Percentiles rank a stretch among this genome's conserved stretches.
Evolutionary conservation across 2,113 vertebrate species (phyloP).

Genomic region (Athene cunicularia): DNA sequence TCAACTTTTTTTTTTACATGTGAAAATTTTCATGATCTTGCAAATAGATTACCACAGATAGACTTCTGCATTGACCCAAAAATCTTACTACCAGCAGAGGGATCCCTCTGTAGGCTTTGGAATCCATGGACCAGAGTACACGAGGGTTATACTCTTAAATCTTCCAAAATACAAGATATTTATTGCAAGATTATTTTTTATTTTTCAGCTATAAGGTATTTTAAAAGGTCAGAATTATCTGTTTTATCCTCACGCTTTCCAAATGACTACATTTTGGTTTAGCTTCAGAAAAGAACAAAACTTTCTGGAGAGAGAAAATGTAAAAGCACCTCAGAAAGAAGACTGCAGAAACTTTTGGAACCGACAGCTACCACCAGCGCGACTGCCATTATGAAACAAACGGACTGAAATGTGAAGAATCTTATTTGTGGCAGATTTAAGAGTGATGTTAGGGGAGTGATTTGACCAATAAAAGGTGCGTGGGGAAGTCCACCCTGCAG

Average conservation of each 20-base stretch:
- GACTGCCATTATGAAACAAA: background rate
- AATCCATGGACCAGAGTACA: background rate
- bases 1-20: background rate
- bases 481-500: background rate
- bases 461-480: fast-evolving
- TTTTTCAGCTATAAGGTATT: background rate
- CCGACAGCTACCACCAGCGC: background rate
- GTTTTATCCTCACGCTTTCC: background rate
- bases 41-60: background rate
- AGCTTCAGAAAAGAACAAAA: background rate
- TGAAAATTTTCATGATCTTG: background rate
- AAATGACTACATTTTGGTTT: background rate
- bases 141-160: background rate
- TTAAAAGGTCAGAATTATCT: background rate
- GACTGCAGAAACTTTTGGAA: background rate
- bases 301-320: background rate
- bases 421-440: background rate
- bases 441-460: background rate
- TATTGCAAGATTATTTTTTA: background rate
- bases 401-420: background rate
- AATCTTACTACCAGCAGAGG: background rate
- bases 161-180: background rate
- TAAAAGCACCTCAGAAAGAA: background rate
- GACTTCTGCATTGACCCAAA: background rate
- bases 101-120: background rate